A percentile compares a stretch with the other conserved stretches of the same genome.
Evolutionary conservation across 37 sponge, comb jelly and placozoan species (phyloP).

Genomic region (Hormiphora californensis): DNA sequence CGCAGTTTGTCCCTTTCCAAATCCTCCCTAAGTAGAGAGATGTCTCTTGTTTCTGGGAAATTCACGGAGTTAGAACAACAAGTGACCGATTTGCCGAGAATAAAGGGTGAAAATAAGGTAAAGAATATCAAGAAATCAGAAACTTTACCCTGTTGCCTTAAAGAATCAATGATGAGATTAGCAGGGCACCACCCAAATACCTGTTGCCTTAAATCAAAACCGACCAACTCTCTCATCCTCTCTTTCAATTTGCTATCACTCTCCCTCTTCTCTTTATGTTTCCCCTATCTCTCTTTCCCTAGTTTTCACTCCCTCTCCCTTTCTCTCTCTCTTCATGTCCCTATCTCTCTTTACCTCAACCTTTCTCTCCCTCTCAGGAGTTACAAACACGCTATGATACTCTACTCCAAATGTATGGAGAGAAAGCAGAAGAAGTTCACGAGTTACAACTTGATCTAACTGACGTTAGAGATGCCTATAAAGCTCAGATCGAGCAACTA

Average conservation of each 20-base stretch:
- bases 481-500: conserved; percentile 66
- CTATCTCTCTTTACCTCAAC: too few relatives aligned
- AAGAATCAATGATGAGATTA: too few relatives aligned
- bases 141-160: not conserved
- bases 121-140: too few relatives aligned
- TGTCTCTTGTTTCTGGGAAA: not conserved
- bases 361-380: conserved; percentile 64
- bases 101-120: conserved; percentile 15
- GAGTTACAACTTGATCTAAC: conserved; percentile 87
- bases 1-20: conserved; percentile 28
- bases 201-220: too few relatives aligned
- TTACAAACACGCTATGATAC: conserved; percentile 77
- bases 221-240: too few relatives aligned
- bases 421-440: conserved; percentile 90
- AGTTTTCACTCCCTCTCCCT: too few relatives aligned
- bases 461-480: conserved; percentile 90
- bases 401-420: conserved; percentile 96
- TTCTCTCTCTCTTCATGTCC: too few relatives aligned
- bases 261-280: too few relatives aligned
- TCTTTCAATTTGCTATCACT: too few relatives aligned
- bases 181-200: too few relatives aligned
- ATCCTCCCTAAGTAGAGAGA: conserved; percentile 19
- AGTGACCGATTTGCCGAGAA: not conserved
- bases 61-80: not conserved
- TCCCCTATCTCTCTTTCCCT: too few relatives aligned